Conservation (phyloP, 2,888 invertebrate genomes). For the Hoplodrina ambigua region DNA sequence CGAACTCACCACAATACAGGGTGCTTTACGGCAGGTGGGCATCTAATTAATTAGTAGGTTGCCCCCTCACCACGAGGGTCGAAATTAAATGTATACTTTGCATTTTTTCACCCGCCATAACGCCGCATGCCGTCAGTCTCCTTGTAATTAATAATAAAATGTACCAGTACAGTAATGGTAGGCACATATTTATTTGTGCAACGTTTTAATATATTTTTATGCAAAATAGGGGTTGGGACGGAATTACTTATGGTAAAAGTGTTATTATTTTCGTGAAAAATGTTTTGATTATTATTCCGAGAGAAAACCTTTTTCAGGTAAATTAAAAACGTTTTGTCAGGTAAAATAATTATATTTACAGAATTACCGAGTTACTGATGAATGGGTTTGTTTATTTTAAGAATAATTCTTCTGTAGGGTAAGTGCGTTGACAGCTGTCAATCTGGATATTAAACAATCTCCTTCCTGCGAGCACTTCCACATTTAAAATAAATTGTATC, state of each 20-base stretch:
- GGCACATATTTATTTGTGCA: slow-evolving; percentile 62
- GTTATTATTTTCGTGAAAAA: slow-evolving; percentile 39
- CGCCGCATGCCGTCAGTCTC: slow-evolving; percentile 77
- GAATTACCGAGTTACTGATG: neutral
- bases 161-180: slow-evolving; percentile 64
- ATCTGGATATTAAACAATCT: slow-evolving; percentile 39
- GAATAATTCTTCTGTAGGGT: neutral
- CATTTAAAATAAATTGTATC: slow-evolving; percentile 57
- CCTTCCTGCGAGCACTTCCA: slow-evolving; percentile 38
- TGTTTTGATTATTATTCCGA: slow-evolving; percentile 25
- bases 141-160: slow-evolving; percentile 81
- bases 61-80: slow-evolving; percentile 77
- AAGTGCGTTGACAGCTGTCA: slow-evolving; percentile 42
- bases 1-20: slow-evolving; percentile 73
- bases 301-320: neutral
- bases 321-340: slow-evolving; percentile 6
- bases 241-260: slow-evolving; percentile 43
- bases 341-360: neutral
- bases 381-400: neutral
- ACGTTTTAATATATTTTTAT: slow-evolving; percentile 53
- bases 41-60: slow-evolving; percentile 86
- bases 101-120: slow-evolving; percentile 80
- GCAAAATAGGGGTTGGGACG: slow-evolving; percentile 38
- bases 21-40: slow-evolving; percentile 83
- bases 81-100: slow-evolving; percentile 87